Conservation (phyloP, 2,888 invertebrate species). For the Eristalis pertinax region DNA sequence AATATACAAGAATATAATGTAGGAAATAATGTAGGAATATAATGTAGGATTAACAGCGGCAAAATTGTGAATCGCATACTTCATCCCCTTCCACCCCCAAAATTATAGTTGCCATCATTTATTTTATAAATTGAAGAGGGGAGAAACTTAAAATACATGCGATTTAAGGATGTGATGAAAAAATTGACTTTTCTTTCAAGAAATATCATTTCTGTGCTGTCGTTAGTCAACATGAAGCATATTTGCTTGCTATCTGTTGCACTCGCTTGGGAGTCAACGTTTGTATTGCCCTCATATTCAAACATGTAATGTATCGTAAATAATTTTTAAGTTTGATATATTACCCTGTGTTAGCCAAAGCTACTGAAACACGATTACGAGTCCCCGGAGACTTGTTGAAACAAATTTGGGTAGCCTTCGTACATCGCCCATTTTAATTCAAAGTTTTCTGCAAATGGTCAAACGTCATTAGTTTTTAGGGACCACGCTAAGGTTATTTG, state of each 20-base stretch:
- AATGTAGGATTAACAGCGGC: no score
- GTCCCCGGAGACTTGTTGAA: slow-evolving; percentile 68
- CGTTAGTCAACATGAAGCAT: neutral
- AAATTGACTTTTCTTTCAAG: no score
- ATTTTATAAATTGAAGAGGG: no score
- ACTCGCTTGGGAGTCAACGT: neutral
- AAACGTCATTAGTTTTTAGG: slow-evolving; percentile 54
- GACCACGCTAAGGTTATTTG: neutral
- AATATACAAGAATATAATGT: no score
- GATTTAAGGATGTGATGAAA: no score
- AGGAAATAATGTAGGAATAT: no score
- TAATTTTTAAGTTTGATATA: slow-evolving; percentile 63
- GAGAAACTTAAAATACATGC: no score
- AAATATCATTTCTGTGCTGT: neutral
- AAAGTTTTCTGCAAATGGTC: slow-evolving; percentile 29
- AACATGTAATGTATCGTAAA: slow-evolving; percentile 63
- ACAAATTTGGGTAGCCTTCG: slow-evolving; percentile 70
- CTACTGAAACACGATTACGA: slow-evolving; percentile 48
- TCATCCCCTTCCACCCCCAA: no score
- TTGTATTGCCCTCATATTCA: slow-evolving; percentile 51
- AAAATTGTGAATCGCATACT: no score
- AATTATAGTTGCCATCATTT: no score
- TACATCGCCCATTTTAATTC: slow-evolving; percentile 59
- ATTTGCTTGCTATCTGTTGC: neutral
- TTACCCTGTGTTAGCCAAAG: neutral